phyloP scores from a whole-genome alignment of 2,888 invertebrate species.

The Pammene fasciana region DNA sequence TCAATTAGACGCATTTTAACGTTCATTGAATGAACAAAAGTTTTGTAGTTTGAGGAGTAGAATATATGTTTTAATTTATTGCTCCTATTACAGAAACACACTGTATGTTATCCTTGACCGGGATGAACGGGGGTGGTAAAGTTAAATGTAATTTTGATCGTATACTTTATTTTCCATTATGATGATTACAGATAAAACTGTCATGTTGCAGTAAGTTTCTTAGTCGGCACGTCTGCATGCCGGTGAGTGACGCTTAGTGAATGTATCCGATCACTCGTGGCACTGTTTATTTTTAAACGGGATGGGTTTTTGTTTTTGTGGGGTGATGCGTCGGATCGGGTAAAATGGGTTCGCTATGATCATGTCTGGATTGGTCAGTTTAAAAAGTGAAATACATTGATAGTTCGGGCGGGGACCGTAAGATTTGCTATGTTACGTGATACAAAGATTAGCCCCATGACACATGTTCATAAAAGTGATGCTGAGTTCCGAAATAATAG shows the following conservation, averaged over 20 bases:
- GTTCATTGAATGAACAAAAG: too few relatives aligned
- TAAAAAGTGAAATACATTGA: too few relatives aligned
- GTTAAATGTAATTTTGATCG: constrained; percentile 6
- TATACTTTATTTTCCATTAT: constrained; percentile 2
- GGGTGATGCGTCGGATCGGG: not conserved
- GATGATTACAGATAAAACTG: constrained; percentile 74
- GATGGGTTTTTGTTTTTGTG: not conserved
- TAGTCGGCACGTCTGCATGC: constrained; percentile 70
- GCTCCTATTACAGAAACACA: too few relatives aligned
- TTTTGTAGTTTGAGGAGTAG: too few relatives aligned
- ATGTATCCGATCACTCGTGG: constrained; percentile 22
- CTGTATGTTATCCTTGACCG: too few relatives aligned
- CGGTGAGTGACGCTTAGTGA: constrained; percentile 70
- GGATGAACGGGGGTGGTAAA: not conserved
- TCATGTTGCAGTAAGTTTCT: constrained; percentile 77
- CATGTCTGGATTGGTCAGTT: not conserved
- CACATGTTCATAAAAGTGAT: too few relatives aligned
- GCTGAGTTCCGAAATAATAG: too few relatives aligned
- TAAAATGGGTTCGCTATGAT: not conserved
- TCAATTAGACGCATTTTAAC: too few relatives aligned
- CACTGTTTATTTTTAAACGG: constrained; percentile 23
- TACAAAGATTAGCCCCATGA: too few relatives aligned
- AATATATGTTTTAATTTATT: too few relatives aligned
- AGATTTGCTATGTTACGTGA: too few relatives aligned
- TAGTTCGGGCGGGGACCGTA: too few relatives aligned